Conservation (phyloP, 2,797 vertebrate species). For the Pelodytes ibericus region DNA sequence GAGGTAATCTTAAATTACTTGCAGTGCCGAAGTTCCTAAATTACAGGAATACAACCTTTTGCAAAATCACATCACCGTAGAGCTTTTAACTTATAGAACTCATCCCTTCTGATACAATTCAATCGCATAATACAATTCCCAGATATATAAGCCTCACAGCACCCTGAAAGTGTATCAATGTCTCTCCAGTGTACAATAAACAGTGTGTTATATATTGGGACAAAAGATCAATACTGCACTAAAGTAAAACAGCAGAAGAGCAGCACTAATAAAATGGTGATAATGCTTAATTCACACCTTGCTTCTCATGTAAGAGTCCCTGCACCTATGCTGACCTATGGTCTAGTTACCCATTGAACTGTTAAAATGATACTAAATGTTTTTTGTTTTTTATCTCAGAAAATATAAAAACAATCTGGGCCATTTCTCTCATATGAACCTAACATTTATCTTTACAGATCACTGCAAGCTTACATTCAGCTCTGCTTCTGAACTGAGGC, state of each 20-base stretch:
- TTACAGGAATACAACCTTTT: conserved; percentile 22
- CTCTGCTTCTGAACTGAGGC: too few relatives aligned
- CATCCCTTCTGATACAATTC: conserved; percentile 16
- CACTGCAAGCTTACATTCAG: too few relatives aligned
- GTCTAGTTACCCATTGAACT: too few relatives aligned
- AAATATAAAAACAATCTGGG: too few relatives aligned
- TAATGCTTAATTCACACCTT: neutral
- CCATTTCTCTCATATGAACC: too few relatives aligned
- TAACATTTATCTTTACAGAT: neutral
- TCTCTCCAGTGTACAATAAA: conserved; percentile 44
- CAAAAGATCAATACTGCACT: neutral
- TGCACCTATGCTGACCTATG: too few relatives aligned
- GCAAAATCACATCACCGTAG: conserved; percentile 16
- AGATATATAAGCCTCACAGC: conserved; percentile 1
- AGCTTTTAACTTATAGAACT: conserved; percentile 24
- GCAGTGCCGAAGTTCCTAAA: conserved; percentile 8
- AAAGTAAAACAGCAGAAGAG: conserved; percentile 3
- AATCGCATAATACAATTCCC: conserved; percentile 17
- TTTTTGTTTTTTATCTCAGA: too few relatives aligned
- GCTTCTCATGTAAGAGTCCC: too few relatives aligned
- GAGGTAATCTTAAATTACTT: conserved; percentile 32
- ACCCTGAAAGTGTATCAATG: conserved; percentile 29
- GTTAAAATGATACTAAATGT: too few relatives aligned
- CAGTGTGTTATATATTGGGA: conserved; percentile 1
- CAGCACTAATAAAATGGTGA: neutral